Evolutionary conservation across 2,888 invertebrate species (phyloP).

Genomic region (Hydrotaea diabolus): DNA sequence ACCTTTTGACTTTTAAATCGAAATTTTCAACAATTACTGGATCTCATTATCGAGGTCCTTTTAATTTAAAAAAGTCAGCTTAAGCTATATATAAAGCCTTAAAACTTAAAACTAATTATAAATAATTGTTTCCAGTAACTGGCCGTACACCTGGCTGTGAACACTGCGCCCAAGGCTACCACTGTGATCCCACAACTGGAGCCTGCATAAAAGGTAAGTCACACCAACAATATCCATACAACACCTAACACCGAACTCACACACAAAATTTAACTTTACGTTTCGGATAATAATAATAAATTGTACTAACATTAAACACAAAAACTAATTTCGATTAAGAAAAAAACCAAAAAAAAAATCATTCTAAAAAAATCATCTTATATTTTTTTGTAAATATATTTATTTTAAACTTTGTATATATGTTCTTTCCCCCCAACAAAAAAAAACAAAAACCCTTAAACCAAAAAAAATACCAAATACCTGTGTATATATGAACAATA

Average conservation of each 20-base stretch:
- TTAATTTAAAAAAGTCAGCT: too few relatives aligned
- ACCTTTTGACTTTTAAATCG: too few relatives aligned
- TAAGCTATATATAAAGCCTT: too few relatives aligned
- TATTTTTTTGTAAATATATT: slow-evolving; percentile 72
- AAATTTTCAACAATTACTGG: too few relatives aligned
- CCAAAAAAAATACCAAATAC: slow-evolving; percentile 51
- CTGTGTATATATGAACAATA: slow-evolving; percentile 77
- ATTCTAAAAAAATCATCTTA: slow-evolving; percentile 38
- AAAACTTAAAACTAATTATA: too few relatives aligned
- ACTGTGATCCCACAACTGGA: slow-evolving; percentile 89
- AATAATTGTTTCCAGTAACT: slow-evolving; percentile 67
- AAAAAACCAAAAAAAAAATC: slow-evolving; percentile 21
- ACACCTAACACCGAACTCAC: slow-evolving; percentile 22
- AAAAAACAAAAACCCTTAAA: slow-evolving; percentile 46
- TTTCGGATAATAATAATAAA: slow-evolving; percentile 1
- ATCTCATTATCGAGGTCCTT: too few relatives aligned
- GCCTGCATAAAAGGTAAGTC: slow-evolving; percentile 91
- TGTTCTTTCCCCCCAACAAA: slow-evolving; percentile 65
- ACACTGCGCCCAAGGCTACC: slow-evolving; percentile 89
- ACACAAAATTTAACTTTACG: background rate
- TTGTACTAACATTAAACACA: slow-evolving; percentile 16
- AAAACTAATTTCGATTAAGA: slow-evolving; percentile 32
- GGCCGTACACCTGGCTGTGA: slow-evolving; percentile 83
- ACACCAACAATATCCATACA: too few relatives aligned
- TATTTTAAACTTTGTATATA: slow-evolving; percentile 73